Evolutionary conservation across 37 sponge, comb jelly and placozoan species (phyloP).

Genomic region (Spongia lamella): DNA sequence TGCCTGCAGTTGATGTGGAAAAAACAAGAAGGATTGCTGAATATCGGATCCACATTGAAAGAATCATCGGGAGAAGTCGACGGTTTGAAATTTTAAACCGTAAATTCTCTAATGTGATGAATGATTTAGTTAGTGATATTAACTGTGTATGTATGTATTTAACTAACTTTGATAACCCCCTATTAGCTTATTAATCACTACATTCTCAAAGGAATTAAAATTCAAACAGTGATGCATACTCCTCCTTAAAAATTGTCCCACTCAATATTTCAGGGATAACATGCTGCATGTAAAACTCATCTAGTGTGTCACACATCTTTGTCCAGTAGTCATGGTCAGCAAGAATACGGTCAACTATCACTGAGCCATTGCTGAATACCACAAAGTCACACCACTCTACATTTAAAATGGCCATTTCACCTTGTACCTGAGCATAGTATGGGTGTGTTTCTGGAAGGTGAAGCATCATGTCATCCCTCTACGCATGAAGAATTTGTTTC

Average conservation of each 20-base stretch:
- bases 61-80: constrained; percentile 3
- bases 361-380: too few relatives aligned
- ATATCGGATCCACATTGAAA: constrained; percentile 9
- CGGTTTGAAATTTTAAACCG: too few relatives aligned
- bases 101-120: background rate
- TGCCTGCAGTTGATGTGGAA: too few relatives aligned
- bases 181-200: too few relatives aligned
- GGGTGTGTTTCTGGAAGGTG: background rate
- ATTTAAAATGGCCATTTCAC: constrained; percentile 32
- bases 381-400: too few relatives aligned
- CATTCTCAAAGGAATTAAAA: too few relatives aligned
- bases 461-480: background rate
- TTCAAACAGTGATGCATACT: too few relatives aligned
- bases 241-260: too few relatives aligned
- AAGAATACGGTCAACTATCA: constrained; percentile 3
- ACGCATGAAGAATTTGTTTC: constrained; percentile 15
- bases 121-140: too few relatives aligned
- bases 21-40: constrained; percentile 16
- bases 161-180: too few relatives aligned
- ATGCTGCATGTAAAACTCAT: background rate
- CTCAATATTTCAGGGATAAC: constrained; percentile 8
- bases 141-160: background rate
- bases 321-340: constrained; percentile 9
- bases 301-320: background rate
- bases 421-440: constrained; percentile 47